phyloP scores from a whole-genome alignment of 2,888 invertebrate species.

The Platycnemis pennipes region DNA sequence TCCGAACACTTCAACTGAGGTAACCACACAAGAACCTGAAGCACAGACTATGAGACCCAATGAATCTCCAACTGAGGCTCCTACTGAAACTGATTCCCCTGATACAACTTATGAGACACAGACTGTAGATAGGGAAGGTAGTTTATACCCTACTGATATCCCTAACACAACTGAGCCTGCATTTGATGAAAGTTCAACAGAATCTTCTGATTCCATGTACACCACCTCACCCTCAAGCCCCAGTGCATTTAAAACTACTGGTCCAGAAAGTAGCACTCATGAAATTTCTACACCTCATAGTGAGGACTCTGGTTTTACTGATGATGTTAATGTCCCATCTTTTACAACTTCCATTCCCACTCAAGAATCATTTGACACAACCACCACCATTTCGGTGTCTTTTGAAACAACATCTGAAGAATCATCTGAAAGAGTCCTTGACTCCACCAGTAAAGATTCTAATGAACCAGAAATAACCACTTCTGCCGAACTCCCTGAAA shows the following conservation, averaged over 20 bases:
- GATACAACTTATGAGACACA: conserved; percentile 28
- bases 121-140: neutral
- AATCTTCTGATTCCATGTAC: neutral
- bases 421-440: neutral
- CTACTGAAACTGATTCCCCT: conserved; percentile 39
- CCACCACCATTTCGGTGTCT: neutral
- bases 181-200: neutral
- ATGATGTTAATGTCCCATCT: neutral
- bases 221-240: neutral
- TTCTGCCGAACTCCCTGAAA: conserved; percentile 70
- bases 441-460: neutral
- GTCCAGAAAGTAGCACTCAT: neutral
- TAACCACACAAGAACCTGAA: conserved; percentile 68
- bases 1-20: conserved; percentile 63
- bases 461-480: conserved; percentile 57
- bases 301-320: neutral
- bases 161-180: neutral
- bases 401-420: neutral
- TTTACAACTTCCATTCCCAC: neutral
- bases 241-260: neutral
- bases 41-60: conserved; percentile 61
- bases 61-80: conserved; percentile 70
- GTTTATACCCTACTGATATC: conserved; percentile 3
- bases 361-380: neutral
- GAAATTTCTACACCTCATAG: neutral